A percentile compares a stretch with the other conserved stretches of the same genome.
Conservation (phyloP, 2,113 vertebrate genomes). For the Corydoras maculifer region DNA sequence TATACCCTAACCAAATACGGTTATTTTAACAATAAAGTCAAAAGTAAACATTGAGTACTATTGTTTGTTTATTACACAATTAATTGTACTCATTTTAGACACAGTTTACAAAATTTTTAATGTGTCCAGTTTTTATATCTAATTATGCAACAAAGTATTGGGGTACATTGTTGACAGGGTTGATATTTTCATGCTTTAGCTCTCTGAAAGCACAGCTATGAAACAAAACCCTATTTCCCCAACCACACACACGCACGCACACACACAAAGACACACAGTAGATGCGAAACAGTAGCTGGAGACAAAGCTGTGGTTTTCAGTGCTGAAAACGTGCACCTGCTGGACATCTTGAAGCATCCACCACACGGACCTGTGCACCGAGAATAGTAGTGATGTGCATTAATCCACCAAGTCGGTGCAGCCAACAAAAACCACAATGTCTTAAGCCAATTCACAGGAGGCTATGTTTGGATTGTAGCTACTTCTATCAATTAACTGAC, state of each 20-base stretch:
- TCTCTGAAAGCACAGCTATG: constrained; percentile 56
- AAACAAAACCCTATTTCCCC: constrained; percentile 11
- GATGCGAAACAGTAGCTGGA: constrained; percentile 47
- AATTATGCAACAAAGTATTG: no score
- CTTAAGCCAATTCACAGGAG: background rate
- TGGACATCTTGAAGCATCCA: constrained; percentile 35
- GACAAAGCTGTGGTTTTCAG: constrained; percentile 59
- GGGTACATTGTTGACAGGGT: background rate
- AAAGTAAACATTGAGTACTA: no score
- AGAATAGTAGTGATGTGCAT: constrained; percentile 27
- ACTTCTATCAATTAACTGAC: background rate
- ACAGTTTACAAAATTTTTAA: no score
- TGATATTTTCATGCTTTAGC: constrained; percentile 49
- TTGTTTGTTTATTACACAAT: no score
- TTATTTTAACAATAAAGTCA: no score
- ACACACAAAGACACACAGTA: constrained; percentile 16
- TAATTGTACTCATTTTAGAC: no score
- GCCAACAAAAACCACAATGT: constrained; percentile 7
- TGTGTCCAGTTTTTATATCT: no score
- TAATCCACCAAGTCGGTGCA: constrained; percentile 8
- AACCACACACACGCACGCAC: constrained; percentile 11
- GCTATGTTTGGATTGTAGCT: constrained; percentile 15
- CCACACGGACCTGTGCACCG: constrained; percentile 11
- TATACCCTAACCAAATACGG: no score
- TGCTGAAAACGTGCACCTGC: constrained; percentile 54